Evolutionary conservation across 2,888 invertebrate genomes (phyloP).

Genomic region (Nomada fabriciana): DNA sequence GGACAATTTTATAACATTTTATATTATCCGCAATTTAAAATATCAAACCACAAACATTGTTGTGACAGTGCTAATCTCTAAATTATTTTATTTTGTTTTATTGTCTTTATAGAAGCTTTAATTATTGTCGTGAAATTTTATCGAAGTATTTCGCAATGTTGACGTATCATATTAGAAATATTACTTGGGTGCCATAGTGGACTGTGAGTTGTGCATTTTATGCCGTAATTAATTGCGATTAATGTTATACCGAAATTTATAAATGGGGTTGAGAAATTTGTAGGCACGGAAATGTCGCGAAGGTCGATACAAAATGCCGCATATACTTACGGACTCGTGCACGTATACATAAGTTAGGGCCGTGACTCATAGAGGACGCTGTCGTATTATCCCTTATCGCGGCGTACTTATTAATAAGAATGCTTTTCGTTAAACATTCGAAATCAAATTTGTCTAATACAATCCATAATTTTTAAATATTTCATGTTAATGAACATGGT

Average conservation of each 20-base stretch:
- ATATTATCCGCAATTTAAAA: too few species aligned
- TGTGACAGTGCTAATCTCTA: not conserved
- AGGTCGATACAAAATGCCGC: slow-evolving; percentile 28
- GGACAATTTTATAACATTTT: not conserved
- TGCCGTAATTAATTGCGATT: not conserved
- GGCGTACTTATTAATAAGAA: not conserved
- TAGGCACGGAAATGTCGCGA: not conserved
- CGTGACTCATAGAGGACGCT: slow-evolving; percentile 23
- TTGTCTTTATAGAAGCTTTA: too few species aligned
- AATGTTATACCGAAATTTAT: not conserved
- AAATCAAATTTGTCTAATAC: not conserved
- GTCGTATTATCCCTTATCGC: slow-evolving; percentile 6
- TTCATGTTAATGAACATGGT: not conserved
- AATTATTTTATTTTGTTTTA: not conserved
- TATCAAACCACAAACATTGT: too few species aligned
- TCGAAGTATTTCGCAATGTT: too few species aligned
- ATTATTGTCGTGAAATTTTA: too few species aligned
- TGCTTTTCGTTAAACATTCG: not conserved
- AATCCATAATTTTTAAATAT: not conserved
- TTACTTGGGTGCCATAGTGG: too few species aligned
- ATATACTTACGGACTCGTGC: not conserved
- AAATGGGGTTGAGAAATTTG: slow-evolving; percentile 15
- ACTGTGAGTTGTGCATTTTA: not conserved
- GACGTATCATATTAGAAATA: too few species aligned
- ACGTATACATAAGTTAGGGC: slow-evolving; percentile 16